A percentile compares a stretch with the other conserved stretches of the same genome.
Evolutionary conservation across 2,797 vertebrate genomes (phyloP).

Genomic region (Rhynchonycteris naso): DNA sequence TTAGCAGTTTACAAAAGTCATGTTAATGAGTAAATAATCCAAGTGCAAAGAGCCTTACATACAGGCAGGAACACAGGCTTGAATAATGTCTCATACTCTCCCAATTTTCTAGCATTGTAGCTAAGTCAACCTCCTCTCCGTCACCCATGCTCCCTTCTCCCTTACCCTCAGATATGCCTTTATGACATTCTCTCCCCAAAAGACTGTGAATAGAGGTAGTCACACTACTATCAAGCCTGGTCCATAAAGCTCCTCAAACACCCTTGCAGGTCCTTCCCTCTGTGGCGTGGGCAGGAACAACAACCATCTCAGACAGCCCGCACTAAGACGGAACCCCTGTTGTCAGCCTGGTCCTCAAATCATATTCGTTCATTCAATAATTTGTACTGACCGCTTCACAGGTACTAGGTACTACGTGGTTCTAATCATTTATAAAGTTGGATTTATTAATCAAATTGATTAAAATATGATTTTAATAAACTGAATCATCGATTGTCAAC

Average conservation of each 20-base stretch:
- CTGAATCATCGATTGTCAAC: background rate
- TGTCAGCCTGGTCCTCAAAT: background rate
- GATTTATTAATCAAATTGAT: background rate
- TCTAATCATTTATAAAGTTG: background rate
- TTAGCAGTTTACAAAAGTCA: background rate
- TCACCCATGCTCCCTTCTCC: background rate
- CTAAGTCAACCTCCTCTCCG: background rate
- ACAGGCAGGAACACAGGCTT: background rate
- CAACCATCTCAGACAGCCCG: background rate
- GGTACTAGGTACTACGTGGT: background rate
- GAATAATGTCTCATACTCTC: background rate
- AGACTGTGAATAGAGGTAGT: background rate
- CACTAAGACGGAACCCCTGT: background rate
- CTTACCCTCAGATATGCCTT: background rate
- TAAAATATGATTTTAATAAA: constrained; percentile 30
- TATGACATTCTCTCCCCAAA: background rate
- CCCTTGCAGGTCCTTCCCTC: background rate
- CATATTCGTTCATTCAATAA: background rate
- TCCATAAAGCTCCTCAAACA: background rate
- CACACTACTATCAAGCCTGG: background rate
- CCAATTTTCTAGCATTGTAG: background rate
- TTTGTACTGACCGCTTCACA: background rate
- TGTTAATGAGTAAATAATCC: background rate
- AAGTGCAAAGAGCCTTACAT: background rate
- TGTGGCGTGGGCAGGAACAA: background rate